Evolutionary conservation across 2,888 invertebrate genomes (phyloP).

Genomic region (Exocentrus adspersus): DNA sequence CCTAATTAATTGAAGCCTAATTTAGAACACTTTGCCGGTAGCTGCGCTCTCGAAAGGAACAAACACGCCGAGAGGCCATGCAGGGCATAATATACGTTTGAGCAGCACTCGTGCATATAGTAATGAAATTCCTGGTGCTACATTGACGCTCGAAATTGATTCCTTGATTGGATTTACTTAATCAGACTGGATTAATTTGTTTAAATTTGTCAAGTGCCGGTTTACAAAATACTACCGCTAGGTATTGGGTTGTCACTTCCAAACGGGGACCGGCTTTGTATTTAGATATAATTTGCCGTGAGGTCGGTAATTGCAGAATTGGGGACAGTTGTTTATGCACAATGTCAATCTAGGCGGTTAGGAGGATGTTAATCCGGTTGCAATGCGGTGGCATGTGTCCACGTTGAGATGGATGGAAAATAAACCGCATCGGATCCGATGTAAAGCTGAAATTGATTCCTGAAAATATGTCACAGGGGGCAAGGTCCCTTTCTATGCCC

Average conservation of each 20-base stretch:
- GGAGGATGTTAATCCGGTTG: background rate
- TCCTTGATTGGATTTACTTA: conserved; percentile 41
- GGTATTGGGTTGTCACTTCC: background rate
- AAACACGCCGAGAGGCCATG: conserved; percentile 3
- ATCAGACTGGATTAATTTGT: conserved; percentile 40
- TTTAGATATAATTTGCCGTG: background rate
- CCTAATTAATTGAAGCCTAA: conserved; percentile 17
- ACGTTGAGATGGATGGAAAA: too few species aligned
- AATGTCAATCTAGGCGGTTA: background rate
- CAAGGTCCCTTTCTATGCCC: background rate
- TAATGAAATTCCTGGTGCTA: conserved; percentile 37
- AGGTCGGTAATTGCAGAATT: background rate
- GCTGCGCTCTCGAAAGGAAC: background rate
- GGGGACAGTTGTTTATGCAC: conserved; percentile 3
- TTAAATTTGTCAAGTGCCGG: conserved; percentile 29
- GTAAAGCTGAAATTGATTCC: too few species aligned
- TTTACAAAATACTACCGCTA: conserved; percentile 19
- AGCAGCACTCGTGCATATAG: conserved; percentile 23
- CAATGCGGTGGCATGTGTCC: background rate
- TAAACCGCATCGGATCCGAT: too few species aligned
- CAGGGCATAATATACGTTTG: conserved; percentile 6
- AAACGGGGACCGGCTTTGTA: background rate
- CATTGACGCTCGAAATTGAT: conserved; percentile 36
- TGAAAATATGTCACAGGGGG: too few species aligned
- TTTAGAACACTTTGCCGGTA: conserved; percentile 5